phyloP scores from a whole-genome alignment of 2,113 vertebrate genomes.

The Megaleporinus macrocephalus region DNA sequence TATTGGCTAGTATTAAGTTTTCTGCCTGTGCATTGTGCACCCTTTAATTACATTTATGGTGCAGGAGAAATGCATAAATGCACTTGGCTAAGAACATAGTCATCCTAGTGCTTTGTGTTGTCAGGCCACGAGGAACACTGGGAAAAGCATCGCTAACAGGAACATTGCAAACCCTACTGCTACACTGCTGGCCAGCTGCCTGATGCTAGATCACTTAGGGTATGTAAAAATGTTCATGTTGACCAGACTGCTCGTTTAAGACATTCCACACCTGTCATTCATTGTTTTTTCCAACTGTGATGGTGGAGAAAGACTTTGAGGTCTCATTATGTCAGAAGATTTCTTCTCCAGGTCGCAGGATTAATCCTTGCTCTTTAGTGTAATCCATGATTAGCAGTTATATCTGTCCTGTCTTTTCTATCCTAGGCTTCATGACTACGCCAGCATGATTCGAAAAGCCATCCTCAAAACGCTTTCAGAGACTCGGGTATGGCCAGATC shows the following conservation, averaged over 20 bases:
- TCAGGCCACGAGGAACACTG: conserved; percentile 87
- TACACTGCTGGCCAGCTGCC: conserved; percentile 81
- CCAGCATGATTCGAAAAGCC: conserved; percentile 80
- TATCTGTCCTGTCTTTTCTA: conserved; percentile 1
- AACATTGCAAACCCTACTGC: conserved; percentile 86
- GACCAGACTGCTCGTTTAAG: background rate
- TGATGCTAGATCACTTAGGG: conserved; percentile 85
- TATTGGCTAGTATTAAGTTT: no score
- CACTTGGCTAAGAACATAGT: background rate
- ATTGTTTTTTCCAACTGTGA: background rate
- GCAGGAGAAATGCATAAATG: background rate
- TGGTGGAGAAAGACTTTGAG: background rate
- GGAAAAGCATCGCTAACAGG: conserved; percentile 82
- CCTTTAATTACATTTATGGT: background rate
- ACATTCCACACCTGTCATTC: background rate
- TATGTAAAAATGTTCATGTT: conserved; percentile 45
- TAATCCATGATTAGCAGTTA: background rate
- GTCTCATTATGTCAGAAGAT: conserved; percentile 81
- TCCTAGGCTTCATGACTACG: conserved; percentile 77
- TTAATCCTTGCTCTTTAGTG: background rate
- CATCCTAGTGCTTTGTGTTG: background rate
- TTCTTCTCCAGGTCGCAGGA: conserved; percentile 71
- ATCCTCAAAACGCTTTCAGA: conserved; percentile 80
- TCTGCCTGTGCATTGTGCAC: no score
- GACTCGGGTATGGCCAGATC: conserved; percentile 66